phyloP scores from a whole-genome alignment of 2,888 invertebrate genomes.

The Saturnia pavonia region DNA sequence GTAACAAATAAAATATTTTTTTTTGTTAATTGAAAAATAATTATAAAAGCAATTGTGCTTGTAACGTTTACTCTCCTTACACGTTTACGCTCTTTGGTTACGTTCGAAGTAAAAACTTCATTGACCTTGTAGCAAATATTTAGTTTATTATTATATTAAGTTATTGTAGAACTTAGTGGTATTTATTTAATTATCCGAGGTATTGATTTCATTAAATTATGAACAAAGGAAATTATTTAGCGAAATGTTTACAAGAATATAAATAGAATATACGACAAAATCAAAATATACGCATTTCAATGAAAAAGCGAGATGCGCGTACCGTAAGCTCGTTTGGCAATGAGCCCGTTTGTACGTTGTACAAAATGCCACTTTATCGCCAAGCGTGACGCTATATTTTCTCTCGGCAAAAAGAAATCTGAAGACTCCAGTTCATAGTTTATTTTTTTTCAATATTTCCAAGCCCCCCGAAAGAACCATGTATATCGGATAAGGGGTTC shows the following conservation, averaged over 20 bases:
- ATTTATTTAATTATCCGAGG: neutral
- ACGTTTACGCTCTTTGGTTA: too few species aligned
- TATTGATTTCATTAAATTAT: neutral
- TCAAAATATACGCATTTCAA: slow-evolving; percentile 52
- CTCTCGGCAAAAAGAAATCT: neutral
- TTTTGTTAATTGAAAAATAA: too few species aligned
- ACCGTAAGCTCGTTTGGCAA: slow-evolving; percentile 57
- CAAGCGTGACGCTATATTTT: neutral
- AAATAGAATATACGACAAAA: slow-evolving; percentile 34
- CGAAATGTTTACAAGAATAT: neutral
- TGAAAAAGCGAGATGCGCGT: slow-evolving; percentile 63
- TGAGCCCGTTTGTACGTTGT: slow-evolving; percentile 37
- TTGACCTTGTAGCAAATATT: too few species aligned
- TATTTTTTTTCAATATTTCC: slow-evolving; percentile 19
- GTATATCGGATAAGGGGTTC: too few species aligned
- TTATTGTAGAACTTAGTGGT: too few species aligned
- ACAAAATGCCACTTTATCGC: slow-evolving; percentile 22
- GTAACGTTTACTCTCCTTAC: too few species aligned
- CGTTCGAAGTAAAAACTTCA: too few species aligned
- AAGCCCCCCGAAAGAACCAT: too few species aligned
- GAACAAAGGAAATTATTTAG: slow-evolving; percentile 1
- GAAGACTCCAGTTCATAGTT: slow-evolving; percentile 16
- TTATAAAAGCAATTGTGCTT: too few species aligned
- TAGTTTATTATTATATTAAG: too few species aligned
- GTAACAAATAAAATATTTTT: too few species aligned